Evolutionary conservation across 2,797 vertebrate species (phyloP), one percentile per base, ranked within the genome.

Genomic region (Sebastes steindachneri): DNA sequence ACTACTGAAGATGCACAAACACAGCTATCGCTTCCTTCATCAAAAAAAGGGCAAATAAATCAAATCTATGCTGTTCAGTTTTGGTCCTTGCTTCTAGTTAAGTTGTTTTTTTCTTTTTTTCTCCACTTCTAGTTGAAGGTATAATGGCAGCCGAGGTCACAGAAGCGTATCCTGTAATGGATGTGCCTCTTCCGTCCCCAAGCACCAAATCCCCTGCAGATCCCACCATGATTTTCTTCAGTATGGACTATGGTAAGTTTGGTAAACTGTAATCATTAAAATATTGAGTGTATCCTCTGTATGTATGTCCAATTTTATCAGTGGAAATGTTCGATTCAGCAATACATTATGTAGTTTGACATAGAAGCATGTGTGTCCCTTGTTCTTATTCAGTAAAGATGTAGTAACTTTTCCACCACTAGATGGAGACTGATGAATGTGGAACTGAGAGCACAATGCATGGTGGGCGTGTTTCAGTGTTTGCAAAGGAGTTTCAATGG

Each of bases 191-290:
- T 79, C 68, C 41, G 3, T 59, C 71, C 9, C 45, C 68, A 3
- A 93, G 78, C 77, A 94, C 84, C 62, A 87, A 81, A 64, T 71
- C 89, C 57, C 88, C 93, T 12, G 64, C 73, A 17, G 91, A 88
- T 48, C 93, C 92, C 37, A 92, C 92, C 54, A 87, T 93, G 83
- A 54, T 93, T 67, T 93, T 95, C 83, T 92, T 94, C 85, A 94
- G 75, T 59, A 87, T 92, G 91, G 96, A 96, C 66, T 94, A 95
- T 73, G 96, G 96, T 96, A 80, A 70, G 89, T 91, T 28, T 71
- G 15, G 9, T 66, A 37, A 83, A 37, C 25, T 57, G 21, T 37
- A 55, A 64, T 59, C 14, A 48, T 10, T 45, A 11, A 33, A 68
- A 45, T 2, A 66, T 17, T 8, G 3, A 55, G 26, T 25, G 7